Conservation (phyloP, 1,140 invertebrate genomes). For the Megalopta genalis region DNA sequence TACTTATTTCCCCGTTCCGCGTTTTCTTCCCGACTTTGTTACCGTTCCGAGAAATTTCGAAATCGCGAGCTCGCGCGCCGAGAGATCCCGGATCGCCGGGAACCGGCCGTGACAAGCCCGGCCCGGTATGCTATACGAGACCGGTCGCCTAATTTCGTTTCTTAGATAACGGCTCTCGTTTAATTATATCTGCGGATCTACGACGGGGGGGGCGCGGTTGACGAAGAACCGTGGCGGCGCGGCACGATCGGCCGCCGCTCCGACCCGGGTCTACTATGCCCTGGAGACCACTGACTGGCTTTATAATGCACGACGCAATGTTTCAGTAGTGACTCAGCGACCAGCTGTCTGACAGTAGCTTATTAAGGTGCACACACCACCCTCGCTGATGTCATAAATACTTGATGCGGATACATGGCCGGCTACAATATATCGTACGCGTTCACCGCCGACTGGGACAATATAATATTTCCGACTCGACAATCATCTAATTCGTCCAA, state of each 20-base stretch:
- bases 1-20: too few relatives aligned
- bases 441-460: too few relatives aligned
- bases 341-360: slow-evolving; percentile 51
- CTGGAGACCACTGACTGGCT: slow-evolving; percentile 22
- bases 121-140: background rate
- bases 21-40: too few relatives aligned
- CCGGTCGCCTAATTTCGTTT: background rate
- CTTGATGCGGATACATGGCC: background rate
- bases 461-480: too few relatives aligned
- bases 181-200: slow-evolving; percentile 34
- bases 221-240: slow-evolving; percentile 11
- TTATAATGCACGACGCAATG: slow-evolving; percentile 38
- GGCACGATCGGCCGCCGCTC: slow-evolving; percentile 17
- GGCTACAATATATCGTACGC: background rate
- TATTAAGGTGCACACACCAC: slow-evolving; percentile 45
- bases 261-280: slow-evolving; percentile 16
- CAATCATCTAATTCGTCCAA: too few relatives aligned
- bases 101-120: background rate
- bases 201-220: slow-evolving; percentile 12
- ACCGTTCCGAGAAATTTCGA: too few relatives aligned
- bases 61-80: too few relatives aligned
- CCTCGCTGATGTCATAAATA: slow-evolving; percentile 50
- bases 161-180: slow-evolving; percentile 14
- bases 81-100: too few relatives aligned
- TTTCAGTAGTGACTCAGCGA: slow-evolving; percentile 49